Conservation (phyloP, 2,113 vertebrate genomes). For the Tragelaphus buxtoni region DNA sequence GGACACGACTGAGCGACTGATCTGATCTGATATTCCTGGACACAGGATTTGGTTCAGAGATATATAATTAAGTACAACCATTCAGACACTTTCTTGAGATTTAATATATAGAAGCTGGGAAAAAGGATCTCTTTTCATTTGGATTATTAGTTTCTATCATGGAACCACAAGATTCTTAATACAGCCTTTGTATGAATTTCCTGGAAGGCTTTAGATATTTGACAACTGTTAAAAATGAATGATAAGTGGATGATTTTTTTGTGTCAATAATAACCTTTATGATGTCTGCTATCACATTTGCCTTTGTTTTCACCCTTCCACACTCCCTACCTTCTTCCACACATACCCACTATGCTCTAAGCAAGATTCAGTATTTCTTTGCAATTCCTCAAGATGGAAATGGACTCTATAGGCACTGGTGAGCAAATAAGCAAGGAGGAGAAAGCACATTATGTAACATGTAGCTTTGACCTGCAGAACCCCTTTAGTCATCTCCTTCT, state of each 20-base stretch:
- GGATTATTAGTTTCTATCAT: neutral
- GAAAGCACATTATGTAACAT: neutral
- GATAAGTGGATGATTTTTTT: neutral
- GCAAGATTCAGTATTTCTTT: neutral
- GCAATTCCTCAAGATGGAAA: neutral
- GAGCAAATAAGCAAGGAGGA: neutral
- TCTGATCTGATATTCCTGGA: too few relatives aligned
- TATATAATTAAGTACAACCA: neutral
- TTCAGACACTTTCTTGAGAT: neutral
- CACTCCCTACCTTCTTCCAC: neutral
- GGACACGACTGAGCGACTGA: too few relatives aligned
- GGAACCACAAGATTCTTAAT: neutral
- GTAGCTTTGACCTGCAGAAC: neutral
- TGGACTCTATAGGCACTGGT: neutral
- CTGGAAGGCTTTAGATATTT: neutral
- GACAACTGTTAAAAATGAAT: neutral
- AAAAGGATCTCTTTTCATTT: neutral
- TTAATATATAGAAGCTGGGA: neutral
- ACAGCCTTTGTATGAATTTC: neutral
- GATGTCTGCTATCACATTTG: neutral
- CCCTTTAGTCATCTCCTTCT: neutral
- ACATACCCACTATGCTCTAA: neutral
- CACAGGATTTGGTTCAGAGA: neutral
- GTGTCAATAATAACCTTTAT: neutral
- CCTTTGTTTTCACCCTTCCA: neutral